Base-by-base conservation (phyloP, 2,113 vertebrate species). In the Dromaius novaehollandiae region DNA sequence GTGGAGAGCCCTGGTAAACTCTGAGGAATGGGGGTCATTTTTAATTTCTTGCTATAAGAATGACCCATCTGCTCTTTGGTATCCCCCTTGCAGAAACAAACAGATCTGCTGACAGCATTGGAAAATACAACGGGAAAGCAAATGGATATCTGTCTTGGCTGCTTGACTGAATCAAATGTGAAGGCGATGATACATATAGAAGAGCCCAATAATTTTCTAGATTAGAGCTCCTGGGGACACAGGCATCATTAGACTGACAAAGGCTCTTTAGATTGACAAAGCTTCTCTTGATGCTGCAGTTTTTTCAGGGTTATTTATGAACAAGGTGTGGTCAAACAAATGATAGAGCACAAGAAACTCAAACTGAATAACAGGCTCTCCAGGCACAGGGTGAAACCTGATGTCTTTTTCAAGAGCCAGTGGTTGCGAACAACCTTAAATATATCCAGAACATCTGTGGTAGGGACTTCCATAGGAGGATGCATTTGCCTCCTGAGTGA, bases 301-400 rank as follows among this genome's bases (percentile, higher is more conserved):
- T 80, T 68, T 85, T 88, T 71, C 82, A 88, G 63, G 16, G 30
- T 89, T 86, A 65, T 86, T 68, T 81, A 74, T 44, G 88, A 88
- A 90, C 34, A 64, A 53, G 40, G 64, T 44, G 42, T 64, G 64
- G 50, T 65, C 77, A 90, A 56, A 84, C 38, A 90, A 94, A 89
- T 34, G 44, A 74, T 93, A 56, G 69, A 85, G 46, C 42, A 73
- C 79, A 76, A 77, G 77, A 58, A 90, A 66, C 38, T 71, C 60
- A 70, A 88, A 8, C 19, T 68, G 73, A 86, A 74, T 65, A 60
- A 84, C 36, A 65, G 40, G 38, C 60, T 89, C 78, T 92, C 48
- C 38, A 30, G 65, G 51, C 19, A 56, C 16, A 18, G 68, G 13
- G 38, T 36, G 92, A 94, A 93, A 90, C 42, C 28, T 15, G 56